phyloP scores from a whole-genome alignment of 2,113 vertebrate species.

The Bettongia penicillata region DNA sequence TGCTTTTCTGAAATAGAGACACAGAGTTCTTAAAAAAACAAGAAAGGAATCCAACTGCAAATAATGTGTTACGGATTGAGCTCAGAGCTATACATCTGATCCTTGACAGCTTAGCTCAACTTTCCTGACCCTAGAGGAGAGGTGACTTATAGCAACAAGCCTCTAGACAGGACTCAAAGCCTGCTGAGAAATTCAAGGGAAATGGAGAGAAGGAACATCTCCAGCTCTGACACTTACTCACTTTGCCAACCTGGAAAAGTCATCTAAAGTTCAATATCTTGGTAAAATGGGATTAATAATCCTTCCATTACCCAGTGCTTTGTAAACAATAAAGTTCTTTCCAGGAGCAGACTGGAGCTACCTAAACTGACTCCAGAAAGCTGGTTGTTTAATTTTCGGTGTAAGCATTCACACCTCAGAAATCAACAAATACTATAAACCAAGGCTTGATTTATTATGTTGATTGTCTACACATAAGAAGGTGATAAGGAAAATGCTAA shows the following conservation, averaged over 20 bases:
- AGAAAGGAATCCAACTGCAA: background rate
- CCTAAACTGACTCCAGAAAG: background rate
- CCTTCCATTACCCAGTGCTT: background rate
- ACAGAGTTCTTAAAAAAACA: background rate
- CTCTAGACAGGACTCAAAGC: background rate
- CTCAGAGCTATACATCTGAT: background rate
- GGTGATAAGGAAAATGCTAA: background rate
- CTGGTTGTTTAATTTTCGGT: background rate
- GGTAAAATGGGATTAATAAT: background rate
- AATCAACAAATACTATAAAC: background rate
- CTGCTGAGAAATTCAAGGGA: background rate
- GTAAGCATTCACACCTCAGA: background rate
- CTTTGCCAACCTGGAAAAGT: background rate
- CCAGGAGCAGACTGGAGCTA: background rate
- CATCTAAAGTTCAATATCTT: background rate
- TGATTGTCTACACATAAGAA: background rate
- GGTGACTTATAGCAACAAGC: background rate
- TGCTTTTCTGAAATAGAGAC: background rate
- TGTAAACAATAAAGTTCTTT: background rate
- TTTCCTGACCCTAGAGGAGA: background rate
- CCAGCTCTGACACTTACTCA: background rate
- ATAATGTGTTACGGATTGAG: background rate
- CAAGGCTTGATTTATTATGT: background rate
- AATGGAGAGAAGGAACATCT: background rate
- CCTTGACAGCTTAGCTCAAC: background rate